Evolutionary conservation across 2,113 vertebrate species (phyloP).

Genomic region (Platysteira castanea): DNA sequence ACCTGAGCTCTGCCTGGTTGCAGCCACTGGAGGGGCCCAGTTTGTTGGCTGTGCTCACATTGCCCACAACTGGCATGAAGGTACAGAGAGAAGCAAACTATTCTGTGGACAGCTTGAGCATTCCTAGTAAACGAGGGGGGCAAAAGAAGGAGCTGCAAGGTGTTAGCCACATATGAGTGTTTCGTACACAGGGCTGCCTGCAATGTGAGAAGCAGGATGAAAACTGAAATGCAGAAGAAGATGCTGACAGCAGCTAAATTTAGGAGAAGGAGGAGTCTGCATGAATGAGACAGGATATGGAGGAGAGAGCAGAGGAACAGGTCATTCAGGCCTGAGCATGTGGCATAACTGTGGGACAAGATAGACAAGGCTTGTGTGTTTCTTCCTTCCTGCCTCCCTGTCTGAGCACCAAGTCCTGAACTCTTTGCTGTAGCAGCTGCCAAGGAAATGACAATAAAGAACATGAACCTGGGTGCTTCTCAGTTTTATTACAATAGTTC

Average conservation of each 20-base stretch:
- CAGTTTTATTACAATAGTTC: background rate
- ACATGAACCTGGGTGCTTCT: background rate
- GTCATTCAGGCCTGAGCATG: background rate
- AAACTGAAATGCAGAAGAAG: background rate
- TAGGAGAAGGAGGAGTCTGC: background rate
- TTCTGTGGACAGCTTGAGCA: background rate
- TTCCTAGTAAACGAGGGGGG: background rate
- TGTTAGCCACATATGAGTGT: background rate
- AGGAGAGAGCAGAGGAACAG: background rate
- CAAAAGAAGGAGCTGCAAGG: background rate
- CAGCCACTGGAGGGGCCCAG: background rate
- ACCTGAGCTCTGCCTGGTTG: background rate
- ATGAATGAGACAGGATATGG: background rate
- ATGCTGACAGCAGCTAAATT: background rate
- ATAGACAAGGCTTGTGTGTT: background rate
- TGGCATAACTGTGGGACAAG: background rate
- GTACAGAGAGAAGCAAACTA: background rate
- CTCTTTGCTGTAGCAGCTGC: accelerated
- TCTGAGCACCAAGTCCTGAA: accelerated
- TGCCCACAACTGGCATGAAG: background rate
- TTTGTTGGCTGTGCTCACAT: background rate
- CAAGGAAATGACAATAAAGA: background rate
- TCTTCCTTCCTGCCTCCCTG: background rate
- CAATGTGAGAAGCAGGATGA: background rate
- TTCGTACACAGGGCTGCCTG: background rate